phyloP scores from a whole-genome alignment of 2,797 vertebrate genomes.

The Notoglanidium macrostoma region DNA sequence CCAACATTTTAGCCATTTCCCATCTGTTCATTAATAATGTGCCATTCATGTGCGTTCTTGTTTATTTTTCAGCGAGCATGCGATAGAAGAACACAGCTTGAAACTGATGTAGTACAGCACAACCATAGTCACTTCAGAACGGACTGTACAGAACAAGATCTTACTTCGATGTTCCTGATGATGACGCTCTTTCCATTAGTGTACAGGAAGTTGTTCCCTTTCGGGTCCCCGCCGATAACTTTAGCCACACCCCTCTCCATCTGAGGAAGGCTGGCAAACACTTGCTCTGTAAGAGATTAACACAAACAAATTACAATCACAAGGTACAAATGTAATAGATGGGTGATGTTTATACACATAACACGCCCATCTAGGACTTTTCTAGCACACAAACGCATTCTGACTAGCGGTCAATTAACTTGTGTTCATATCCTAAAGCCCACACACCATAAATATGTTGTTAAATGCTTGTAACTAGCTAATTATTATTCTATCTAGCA shows the following conservation, averaged over 20 bases:
- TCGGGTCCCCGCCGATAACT: conserved; percentile 92
- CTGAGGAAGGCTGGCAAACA: conserved; percentile 95
- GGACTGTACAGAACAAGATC: conserved; percentile 21
- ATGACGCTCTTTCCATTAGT: conserved; percentile 96
- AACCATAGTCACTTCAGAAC: neutral
- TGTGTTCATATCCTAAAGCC: neutral
- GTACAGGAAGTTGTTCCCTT: conserved; percentile 93
- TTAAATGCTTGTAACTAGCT: neutral
- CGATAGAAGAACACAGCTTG: neutral
- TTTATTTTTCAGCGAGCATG: neutral
- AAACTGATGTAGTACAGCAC: no score
- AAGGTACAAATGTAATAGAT: neutral
- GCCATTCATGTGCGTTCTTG: neutral
- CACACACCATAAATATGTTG: neutral
- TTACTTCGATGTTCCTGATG: conserved; percentile 93
- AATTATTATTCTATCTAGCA: neutral
- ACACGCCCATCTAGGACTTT: neutral
- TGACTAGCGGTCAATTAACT: neutral
- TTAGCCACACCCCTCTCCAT: conserved; percentile 94
- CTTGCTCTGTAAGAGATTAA: conserved; percentile 74
- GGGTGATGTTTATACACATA: neutral
- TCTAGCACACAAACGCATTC: neutral
- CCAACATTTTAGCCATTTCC: neutral
- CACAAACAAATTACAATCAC: neutral
- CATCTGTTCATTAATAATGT: neutral